Base-by-base conservation (phyloP, 1,140 invertebrate species). In the Magallana gigas region DNA sequence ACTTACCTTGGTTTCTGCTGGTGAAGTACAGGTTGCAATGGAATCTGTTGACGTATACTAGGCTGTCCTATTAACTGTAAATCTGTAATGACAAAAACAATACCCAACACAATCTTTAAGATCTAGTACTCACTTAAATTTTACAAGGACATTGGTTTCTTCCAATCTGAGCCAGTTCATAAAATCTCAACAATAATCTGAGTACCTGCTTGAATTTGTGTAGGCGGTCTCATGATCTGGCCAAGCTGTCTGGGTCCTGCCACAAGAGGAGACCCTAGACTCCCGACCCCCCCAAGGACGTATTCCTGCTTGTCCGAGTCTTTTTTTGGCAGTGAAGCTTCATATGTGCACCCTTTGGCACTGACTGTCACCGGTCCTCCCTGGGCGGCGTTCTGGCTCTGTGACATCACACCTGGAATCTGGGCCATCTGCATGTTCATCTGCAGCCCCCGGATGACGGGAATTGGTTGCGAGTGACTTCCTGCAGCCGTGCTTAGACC, bases 401-500 rank as follows among this genome's bases (percentile, higher is more conserved):
- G 83, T 12, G 36, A 68, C 68, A 71, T 48, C n/a, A 76, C 36
- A 8, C 62, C 82, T 57, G 81, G 76, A 56, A 60, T 57, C 57
- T 84, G 86, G 36, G 83, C 48, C 57, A 89, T 68, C 76, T 87
- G 88, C 88, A 89, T 87, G 58, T 89, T 89, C 68, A 89, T 68
- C 85, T 89, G 88, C 88, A 89, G 85, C 85, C 87, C 87, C 59
- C 88, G 83, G n/a, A 89, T 60, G 58, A 89, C 57, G 16, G 88
- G 88, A 84, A 89, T 56, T 16, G 85, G 57, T 48, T 89, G 88
- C 62, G 85, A 81, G 11, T 83, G 60, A 85, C 83, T 83, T 83
- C 76, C 85, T 48, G 85, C 14, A n/a, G 59, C 11, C 12, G 29
- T n/a, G 29, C 29, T 84, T 8, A 60, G 57, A 8, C 29, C 57